phyloP scores from a whole-genome alignment of 30 jellyfish, hydroid and myxozoan genomes.

The Turritopsis rubra region DNA sequence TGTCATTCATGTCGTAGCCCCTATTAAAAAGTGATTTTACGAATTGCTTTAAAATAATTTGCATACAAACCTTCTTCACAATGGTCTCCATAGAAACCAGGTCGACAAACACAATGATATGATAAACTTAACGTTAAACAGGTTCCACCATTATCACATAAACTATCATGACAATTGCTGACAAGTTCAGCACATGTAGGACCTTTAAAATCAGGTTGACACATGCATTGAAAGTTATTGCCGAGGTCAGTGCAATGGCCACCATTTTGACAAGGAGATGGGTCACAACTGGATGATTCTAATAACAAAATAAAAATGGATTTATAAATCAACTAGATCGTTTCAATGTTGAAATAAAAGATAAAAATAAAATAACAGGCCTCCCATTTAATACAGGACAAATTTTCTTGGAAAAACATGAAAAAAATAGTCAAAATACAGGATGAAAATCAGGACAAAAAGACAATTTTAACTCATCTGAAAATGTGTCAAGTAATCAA shows the following conservation, averaged over 20 bases:
- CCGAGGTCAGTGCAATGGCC: slow-evolving; percentile 22
- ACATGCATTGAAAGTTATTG: not conserved
- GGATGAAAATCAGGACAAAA: no score
- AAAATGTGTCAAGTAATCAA: no score
- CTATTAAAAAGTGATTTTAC: no score
- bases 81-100: slow-evolving; percentile 6
- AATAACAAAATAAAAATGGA: not conserved
- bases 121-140: not conserved
- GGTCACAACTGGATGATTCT: slow-evolving; percentile 25
- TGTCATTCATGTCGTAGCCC: no score
- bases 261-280: slow-evolving; percentile 15
- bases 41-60: no score
- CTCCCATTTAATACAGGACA: no score
- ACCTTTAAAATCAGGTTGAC: slow-evolving; percentile 19
- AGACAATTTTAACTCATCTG: no score
- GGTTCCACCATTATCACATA: slow-evolving; percentile 24
- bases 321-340: no score
- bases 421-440: no score
- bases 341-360: no score
- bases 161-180: not conserved
- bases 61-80: slow-evolving; percentile 5
- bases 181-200: slow-evolving; percentile 15
- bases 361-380: no score
- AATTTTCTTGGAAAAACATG: no score
- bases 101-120: slow-evolving; percentile 15